Evolutionary conservation across 1,140 invertebrate genomes (phyloP), one percentile per base, ranked within the genome.

Genomic region (Drosophila dunni): DNA sequence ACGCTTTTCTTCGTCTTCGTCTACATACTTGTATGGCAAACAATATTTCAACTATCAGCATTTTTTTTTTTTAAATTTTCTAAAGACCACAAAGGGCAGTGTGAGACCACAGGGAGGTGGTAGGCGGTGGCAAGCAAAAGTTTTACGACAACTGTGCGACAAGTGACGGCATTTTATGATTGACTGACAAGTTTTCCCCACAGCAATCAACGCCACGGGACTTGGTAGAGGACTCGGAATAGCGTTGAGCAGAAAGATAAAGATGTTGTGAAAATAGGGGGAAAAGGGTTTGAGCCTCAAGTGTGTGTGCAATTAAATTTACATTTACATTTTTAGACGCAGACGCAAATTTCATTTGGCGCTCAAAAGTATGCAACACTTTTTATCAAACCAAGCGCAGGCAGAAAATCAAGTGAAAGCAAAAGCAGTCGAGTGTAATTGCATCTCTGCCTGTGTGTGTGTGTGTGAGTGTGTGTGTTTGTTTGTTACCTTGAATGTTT

Each of bases 361-460:
- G 63, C 80, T 69, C 53, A 24, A 51, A 88, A 88, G 83, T 88
- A 83, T 88, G 83, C 83, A 88, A 83, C 84, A 88, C 71, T 79
- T 88, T 86, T 85, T 84, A 83, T 84, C 81, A 80, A 77, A 69
- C 66, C 46, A 33, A 56, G 40, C 62, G 20, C 81, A 84, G 81
- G 51, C 81, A 20, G 64, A 63, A 63, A 63, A 63, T 17, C 61
- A 51, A 34, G 44, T 29, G 60, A 73, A 60, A 38, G 44, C 44
- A 67, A 73, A 60, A 38, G 53, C 69, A 71, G 17, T 75, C 53
- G 72, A 71, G 40, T 75, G 53, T 70, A 75, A 70, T 63, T 75
- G 46, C 67, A 64, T 46, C 73, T 65, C 15, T 54, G 45, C 34
- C n/a, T 66, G 36, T 48, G 24, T 50, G 36, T 17, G 10, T 44